phyloP scores from a whole-genome alignment of 2,888 invertebrate genomes.

The Dermolepida albohirtum region DNA sequence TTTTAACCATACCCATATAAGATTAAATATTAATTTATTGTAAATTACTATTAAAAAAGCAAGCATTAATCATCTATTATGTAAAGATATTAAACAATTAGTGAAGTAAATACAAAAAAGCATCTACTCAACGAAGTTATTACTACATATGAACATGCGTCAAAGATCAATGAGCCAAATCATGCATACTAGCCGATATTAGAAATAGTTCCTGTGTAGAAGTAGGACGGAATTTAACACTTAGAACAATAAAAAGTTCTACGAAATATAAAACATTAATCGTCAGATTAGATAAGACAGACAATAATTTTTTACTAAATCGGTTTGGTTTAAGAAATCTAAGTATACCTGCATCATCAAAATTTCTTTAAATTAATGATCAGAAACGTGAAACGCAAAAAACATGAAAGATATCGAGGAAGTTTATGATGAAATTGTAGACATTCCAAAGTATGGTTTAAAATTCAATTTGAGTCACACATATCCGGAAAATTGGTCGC shows the following conservation, averaged over 20 bases:
- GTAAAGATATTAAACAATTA: background rate
- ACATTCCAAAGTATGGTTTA: constrained; percentile 75
- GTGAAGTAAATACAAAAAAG: background rate
- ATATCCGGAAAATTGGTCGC: constrained; percentile 80
- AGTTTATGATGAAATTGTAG: constrained; percentile 43
- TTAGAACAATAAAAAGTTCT: background rate
- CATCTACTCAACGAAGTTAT: too few relatives aligned
- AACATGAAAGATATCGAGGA: constrained; percentile 13
- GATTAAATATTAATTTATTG: too few relatives aligned
- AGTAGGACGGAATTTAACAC: background rate
- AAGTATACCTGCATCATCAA: too few relatives aligned
- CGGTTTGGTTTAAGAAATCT: too few relatives aligned
- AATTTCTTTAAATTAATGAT: too few relatives aligned
- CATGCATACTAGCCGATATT: too few relatives aligned
- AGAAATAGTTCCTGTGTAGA: constrained; percentile 3
- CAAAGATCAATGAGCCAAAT: background rate
- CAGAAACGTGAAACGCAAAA: constrained; percentile 2
- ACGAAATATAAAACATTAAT: constrained; percentile 14
- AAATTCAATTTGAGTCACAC: constrained; percentile 80
- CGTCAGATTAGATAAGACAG: constrained; percentile 30
- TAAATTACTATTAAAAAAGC: too few relatives aligned
- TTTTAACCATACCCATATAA: too few relatives aligned
- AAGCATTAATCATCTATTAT: too few relatives aligned
- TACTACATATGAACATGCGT: background rate
- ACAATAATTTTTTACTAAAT: too few relatives aligned